A percentile compares a stretch with the other conserved stretches of the same genome.
phyloP scores from a whole-genome alignment of 2,113 vertebrate genomes.

The Pelodiscus sinensis region DNA sequence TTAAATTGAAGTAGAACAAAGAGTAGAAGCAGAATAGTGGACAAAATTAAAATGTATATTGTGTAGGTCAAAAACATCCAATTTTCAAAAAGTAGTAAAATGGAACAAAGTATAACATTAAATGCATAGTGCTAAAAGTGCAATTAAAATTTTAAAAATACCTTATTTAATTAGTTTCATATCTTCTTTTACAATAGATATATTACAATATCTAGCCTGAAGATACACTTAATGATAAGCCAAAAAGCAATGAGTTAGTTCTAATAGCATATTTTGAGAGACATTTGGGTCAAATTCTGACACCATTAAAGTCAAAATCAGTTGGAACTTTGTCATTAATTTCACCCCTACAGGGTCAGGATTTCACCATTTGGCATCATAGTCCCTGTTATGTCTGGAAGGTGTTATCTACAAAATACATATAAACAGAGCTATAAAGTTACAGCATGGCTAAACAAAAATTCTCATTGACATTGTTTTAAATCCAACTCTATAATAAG shows the following conservation, averaged over 20 bases:
- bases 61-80: conserved; percentile 24
- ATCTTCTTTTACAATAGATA: background rate
- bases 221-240: background rate
- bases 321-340: background rate
- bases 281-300: background rate
- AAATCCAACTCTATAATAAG: conserved; percentile 22
- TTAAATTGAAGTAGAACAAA: conserved; percentile 12
- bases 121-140: background rate
- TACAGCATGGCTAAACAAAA: background rate
- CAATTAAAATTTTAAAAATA: background rate
- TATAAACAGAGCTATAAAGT: background rate
- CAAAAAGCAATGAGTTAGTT: background rate
- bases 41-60: background rate
- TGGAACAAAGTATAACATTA: background rate
- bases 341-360: background rate
- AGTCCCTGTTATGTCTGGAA: background rate
- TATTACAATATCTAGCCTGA: background rate
- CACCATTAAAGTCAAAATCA: background rate
- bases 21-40: conserved; percentile 12
- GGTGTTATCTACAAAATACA: background rate
- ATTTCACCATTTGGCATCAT: background rate
- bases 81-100: background rate
- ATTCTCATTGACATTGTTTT: background rate
- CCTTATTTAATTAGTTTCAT: background rate
- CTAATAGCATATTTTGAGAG: background rate